Evolutionary conservation across 2,113 vertebrate species (phyloP).

Genomic region (Rhinichthys klamathensis): DNA sequence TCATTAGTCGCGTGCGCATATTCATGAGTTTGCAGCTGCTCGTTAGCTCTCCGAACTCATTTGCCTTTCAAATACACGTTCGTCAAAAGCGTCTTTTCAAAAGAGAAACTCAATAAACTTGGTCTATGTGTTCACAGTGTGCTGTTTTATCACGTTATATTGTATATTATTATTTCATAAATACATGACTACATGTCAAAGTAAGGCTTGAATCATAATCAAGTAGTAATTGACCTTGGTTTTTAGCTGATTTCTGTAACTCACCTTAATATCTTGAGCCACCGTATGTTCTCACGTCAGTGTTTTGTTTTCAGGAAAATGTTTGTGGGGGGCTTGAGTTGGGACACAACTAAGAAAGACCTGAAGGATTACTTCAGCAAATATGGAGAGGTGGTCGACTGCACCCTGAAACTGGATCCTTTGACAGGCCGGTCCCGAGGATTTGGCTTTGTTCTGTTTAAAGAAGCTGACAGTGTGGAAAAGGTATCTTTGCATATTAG

Average conservation of each 20-base stretch:
- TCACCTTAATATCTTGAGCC: too few species aligned
- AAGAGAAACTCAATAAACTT: background rate
- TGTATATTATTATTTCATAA: background rate
- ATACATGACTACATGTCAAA: background rate
- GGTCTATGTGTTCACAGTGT: background rate
- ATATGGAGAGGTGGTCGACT: conserved; percentile 97
- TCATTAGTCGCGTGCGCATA: background rate
- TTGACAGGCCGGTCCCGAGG: conserved; percentile 96
- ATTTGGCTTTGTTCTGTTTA: conserved; percentile 97
- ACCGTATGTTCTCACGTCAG: background rate
- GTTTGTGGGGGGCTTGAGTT: conserved; percentile 98
- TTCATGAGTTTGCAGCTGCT: background rate
- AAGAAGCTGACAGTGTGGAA: conserved; percentile 93
- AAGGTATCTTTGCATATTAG: conserved; percentile 79
- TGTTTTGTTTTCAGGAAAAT: conserved; percentile 84
- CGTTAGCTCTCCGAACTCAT: background rate
- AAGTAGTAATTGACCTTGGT: background rate
- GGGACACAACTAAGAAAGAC: conserved; percentile 99
- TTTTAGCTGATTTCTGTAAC: background rate
- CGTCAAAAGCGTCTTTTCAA: background rate
- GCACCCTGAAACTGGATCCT: conserved; percentile 96
- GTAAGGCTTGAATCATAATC: background rate
- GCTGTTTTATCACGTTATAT: too few species aligned
- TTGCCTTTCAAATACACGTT: conserved; percentile 8
- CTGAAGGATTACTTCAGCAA: conserved; percentile 98